These are phyloP conservation scores for Picus viridis DNA, from an alignment of 2,797 vertebrate species.

Conservation along the genomic window DNA sequence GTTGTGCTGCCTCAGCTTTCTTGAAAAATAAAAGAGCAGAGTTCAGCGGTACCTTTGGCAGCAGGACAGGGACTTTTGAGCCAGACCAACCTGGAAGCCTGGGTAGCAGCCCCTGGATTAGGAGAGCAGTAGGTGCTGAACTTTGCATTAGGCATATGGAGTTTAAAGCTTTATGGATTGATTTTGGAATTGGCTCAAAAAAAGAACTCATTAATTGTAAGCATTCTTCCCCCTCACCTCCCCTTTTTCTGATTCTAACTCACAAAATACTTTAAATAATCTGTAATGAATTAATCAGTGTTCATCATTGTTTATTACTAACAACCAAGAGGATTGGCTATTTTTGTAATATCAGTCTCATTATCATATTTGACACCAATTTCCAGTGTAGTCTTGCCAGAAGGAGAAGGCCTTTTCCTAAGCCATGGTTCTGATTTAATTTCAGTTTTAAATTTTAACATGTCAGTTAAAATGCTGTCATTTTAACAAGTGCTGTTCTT, in stretches of 20 bases:
- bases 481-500: background rate
- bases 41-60: background rate
- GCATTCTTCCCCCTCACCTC: background rate
- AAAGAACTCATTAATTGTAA: background rate
- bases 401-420: background rate
- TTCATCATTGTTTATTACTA: background rate
- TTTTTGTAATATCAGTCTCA: conserved; percentile 5
- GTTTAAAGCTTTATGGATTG: background rate
- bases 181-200: conserved; percentile 32
- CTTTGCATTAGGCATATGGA: background rate
- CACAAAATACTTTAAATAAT: conserved; percentile 43
- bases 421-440: background rate
- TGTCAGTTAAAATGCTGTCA: background rate
- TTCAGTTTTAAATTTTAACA: background rate
- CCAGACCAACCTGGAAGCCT: background rate
- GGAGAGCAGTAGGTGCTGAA: background rate
- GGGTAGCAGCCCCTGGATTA: background rate
- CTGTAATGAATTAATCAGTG: conserved; percentile 14
- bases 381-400: background rate
- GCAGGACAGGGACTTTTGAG: background rate
- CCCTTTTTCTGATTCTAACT: background rate
- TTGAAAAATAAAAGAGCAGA: background rate
- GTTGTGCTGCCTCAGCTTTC: background rate
- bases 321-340: background rate
- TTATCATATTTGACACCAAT: background rate